Conservation (phyloP, 2,113 vertebrate species). For the Pygathrix nemaeus region DNA sequence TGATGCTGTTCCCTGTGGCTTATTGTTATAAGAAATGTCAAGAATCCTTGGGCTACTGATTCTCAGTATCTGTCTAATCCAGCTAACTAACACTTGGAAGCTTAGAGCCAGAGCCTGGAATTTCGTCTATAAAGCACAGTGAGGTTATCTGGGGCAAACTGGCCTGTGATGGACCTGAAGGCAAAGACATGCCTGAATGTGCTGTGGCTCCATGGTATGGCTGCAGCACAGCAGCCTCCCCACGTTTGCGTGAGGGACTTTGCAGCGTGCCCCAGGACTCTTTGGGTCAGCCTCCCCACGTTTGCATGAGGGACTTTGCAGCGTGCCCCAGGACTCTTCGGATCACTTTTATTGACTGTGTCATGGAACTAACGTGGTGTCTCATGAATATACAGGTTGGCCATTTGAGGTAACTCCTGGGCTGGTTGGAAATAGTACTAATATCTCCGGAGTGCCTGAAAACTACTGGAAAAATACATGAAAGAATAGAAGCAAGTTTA, state of each 20-base stretch:
- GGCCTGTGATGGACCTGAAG: not conserved
- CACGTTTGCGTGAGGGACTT: rapidly evolving
- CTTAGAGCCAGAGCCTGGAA: not conserved
- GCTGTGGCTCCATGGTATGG: rapidly evolving
- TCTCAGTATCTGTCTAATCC: not conserved
- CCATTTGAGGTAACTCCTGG: not conserved
- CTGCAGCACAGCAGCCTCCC: no score
- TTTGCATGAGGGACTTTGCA: rapidly evolving
- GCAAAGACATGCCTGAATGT: not conserved
- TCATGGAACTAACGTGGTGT: not conserved
- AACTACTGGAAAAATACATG: not conserved
- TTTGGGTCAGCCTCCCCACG: no score
- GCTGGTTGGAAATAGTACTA: not conserved
- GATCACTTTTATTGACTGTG: not conserved
- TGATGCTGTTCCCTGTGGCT: not conserved
- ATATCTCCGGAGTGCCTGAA: not conserved
- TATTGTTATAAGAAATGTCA: slow-evolving; percentile 1
- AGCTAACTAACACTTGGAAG: not conserved
- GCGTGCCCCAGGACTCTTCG: not conserved
- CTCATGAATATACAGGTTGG: not conserved
- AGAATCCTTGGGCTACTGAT: not conserved
- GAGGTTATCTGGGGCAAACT: not conserved
- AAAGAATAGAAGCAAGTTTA: not conserved
- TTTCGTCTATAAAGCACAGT: not conserved
- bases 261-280: not conserved